Evolutionary conservation across 1,140 invertebrate species (phyloP), one percentile per base, ranked within the genome.

Genomic region (Drosophila willistoni): DNA sequence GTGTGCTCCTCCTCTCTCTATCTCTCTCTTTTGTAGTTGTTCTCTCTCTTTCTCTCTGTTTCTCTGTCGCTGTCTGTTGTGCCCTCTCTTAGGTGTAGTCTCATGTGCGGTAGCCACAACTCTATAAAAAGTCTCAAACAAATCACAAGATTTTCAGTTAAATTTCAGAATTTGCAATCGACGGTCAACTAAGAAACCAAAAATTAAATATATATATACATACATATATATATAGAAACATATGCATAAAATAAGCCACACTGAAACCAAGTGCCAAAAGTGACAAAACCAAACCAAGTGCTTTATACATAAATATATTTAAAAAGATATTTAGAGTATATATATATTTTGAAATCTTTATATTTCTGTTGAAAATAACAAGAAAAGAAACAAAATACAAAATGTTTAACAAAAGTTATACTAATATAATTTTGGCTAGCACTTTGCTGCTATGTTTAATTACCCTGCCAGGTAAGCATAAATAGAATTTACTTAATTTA

Each of bases 81-180:
- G 67, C 22, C 54, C 59, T 60, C 68, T 77, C 81, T 71, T 66
- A 51, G 62, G 9, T 47, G 44, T 17, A 19, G 44, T 77, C 81
- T 71, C 61, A 51, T 64, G 14, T 51, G 44, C 44, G 10, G 44
- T 51, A 51, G 44, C 44, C 0, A 74, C 86, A 77, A 77, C 71
- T 83, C 74, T 91, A 91, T 91, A 91, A 90, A 91, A 91, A 83
- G 73, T 91, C 85, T 86, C 76, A 86, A 86, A 77, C 81, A 89
- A 90, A 90, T 91, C 84, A 90, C 64, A 90, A 90, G 85, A 91
- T 91, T 91, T 91, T 91, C 90, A 91, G 90, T 91, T 91, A 77
- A 91, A 81, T 83, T 91, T 81, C 63, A 67, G 85, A 91, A 91
- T 86, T 91, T 67, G 71, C 71, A 81, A 90, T 78, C 67, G 61